Percentiles rank a stretch among this genome's conserved stretches.
phyloP scores from a whole-genome alignment of 2,888 invertebrate species.

The Drosophila formosana region DNA sequence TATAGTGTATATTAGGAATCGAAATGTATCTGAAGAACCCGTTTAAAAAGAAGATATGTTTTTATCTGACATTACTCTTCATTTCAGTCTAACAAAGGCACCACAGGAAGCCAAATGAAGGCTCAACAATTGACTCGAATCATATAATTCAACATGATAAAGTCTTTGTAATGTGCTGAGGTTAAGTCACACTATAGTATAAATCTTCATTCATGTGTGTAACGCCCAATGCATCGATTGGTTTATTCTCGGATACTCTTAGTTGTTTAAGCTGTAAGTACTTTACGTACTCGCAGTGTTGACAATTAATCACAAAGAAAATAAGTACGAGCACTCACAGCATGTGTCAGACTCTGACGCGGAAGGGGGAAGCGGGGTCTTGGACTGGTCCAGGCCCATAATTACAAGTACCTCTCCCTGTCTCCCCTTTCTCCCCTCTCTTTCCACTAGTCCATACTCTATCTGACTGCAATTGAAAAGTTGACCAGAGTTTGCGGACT shows the following conservation, averaged over 20 bases:
- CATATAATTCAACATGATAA: neutral
- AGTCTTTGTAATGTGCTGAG: constrained; percentile 1
- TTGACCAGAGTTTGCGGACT: constrained; percentile 42
- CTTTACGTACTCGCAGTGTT: constrained; percentile 40
- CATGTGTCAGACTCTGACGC: constrained; percentile 25
- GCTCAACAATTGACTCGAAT: neutral
- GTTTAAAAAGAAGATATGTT: neutral
- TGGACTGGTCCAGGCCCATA: constrained; percentile 42
- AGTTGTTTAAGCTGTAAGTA: constrained; percentile 37
- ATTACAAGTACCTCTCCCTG: constrained; percentile 40
- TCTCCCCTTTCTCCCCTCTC: neutral
- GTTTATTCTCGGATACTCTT: constrained; percentile 26
- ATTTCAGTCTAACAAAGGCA: neutral
- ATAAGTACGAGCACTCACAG: constrained; percentile 20
- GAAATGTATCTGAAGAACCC: neutral
- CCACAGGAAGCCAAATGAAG: neutral
- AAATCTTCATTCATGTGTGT: constrained; percentile 63
- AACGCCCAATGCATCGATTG: constrained; percentile 24
- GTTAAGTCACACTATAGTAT: constrained; percentile 23
- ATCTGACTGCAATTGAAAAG: constrained; percentile 54
- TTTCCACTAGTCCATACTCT: neutral
- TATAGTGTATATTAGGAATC: too few species aligned
- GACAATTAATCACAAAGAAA: constrained; percentile 75
- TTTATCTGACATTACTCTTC: neutral
- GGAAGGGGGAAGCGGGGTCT: neutral